phyloP scores from a whole-genome alignment of 2,797 vertebrate genomes.

The Phylloscopus collybita region DNA sequence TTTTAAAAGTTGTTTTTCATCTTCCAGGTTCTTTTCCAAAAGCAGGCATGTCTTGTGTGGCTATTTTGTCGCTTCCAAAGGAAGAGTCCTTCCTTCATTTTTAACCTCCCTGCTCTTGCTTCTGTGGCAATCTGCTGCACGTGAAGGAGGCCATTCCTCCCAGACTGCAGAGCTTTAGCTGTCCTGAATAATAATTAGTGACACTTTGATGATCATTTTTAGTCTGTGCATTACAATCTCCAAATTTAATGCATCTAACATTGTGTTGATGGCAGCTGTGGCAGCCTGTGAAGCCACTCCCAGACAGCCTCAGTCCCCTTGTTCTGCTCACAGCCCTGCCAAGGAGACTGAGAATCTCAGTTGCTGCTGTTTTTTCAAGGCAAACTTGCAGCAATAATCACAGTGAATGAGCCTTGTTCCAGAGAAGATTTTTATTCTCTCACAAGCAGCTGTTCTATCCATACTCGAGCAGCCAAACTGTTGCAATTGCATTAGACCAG shows the following conservation, averaged over 20 bases:
- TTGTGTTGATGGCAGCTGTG: neutral
- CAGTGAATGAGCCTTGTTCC: neutral
- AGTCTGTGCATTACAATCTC: neutral
- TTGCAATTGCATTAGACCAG: neutral
- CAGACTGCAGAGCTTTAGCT: neutral
- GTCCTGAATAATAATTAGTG: neutral
- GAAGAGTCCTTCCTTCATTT: neutral
- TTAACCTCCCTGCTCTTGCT: neutral
- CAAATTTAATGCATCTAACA: neutral
- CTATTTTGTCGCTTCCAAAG: neutral
- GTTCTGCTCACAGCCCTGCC: neutral
- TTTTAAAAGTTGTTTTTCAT: neutral
- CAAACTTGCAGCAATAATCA: neutral
- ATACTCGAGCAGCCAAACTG: neutral
- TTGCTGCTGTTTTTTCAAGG: neutral
- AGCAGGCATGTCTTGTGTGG: neutral
- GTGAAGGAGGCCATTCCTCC: neutral
- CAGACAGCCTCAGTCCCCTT: neutral
- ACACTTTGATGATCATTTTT: neutral
- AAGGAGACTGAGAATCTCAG: neutral
- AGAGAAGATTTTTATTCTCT: neutral
- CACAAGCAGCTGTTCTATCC: neutral
- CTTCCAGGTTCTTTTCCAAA: neutral
- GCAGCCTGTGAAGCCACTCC: neutral
- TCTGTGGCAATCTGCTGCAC: neutral